Evolutionary conservation across 1,140 invertebrate genomes (phyloP).

Genomic region (Drosophila ercepeae): DNA sequence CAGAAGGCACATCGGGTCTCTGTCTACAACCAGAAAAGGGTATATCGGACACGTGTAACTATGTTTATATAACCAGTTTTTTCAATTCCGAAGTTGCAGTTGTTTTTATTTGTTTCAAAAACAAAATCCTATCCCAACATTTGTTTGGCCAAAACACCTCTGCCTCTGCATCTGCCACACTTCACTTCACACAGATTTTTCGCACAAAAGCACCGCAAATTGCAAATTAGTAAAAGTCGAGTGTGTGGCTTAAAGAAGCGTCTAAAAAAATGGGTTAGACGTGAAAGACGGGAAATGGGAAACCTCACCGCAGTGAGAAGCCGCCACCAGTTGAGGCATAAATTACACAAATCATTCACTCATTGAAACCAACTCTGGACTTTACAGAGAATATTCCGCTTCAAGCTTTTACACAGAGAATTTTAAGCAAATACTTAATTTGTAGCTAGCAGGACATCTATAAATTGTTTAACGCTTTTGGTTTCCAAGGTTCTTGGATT

Average conservation of each 20-base stretch:
- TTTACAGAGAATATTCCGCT: too few relatives aligned
- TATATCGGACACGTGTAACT: conserved; percentile 1
- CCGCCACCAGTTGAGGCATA: conserved; percentile 38
- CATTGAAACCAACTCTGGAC: background rate
- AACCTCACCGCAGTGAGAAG: background rate
- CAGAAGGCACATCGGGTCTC: conserved; percentile 33
- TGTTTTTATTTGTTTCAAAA: background rate
- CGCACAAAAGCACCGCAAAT: background rate
- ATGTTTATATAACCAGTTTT: background rate
- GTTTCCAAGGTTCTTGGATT: background rate
- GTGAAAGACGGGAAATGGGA: background rate
- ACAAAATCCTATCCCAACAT: background rate
- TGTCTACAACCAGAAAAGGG: conserved; percentile 15
- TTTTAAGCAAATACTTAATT: too few relatives aligned
- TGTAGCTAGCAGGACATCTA: background rate
- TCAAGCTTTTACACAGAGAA: too few relatives aligned
- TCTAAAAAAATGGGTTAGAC: background rate
- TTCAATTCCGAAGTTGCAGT: background rate
- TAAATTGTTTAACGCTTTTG: too few relatives aligned
- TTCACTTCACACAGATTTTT: conserved; percentile 1
- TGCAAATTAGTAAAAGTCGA: conserved; percentile 1
- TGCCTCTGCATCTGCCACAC: too few relatives aligned
- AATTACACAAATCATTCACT: conserved; percentile 44
- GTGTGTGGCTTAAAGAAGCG: background rate
- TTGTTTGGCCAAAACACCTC: background rate